Evolutionary conservation across 2,888 invertebrate genomes (phyloP).

Genomic region (Galeopsomyia nigrocyanea): DNA sequence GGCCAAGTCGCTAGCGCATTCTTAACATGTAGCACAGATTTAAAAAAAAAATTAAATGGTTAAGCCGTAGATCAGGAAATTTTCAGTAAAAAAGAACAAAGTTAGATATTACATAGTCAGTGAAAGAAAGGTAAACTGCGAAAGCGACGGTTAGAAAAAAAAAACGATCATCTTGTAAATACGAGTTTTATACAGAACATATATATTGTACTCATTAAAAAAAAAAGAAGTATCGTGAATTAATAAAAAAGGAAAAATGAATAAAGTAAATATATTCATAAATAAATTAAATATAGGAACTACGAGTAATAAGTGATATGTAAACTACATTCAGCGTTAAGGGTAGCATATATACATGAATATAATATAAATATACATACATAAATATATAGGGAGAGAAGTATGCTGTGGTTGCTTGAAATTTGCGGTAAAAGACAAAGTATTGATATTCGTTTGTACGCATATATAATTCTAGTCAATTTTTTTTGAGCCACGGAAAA

Average conservation of each 20-base stretch:
- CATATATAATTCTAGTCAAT: too few relatives aligned
- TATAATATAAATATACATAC: conserved; percentile 32
- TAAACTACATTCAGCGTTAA: conserved; percentile 47
- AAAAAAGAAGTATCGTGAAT: conserved; percentile 58
- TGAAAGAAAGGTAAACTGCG: conserved; percentile 49
- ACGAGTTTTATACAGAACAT: conserved; percentile 68
- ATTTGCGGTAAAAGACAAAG: conserved; percentile 1
- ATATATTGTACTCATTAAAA: conserved; percentile 65
- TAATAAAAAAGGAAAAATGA: conserved; percentile 55
- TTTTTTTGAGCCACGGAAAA: too few relatives aligned
- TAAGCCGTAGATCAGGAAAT: conserved; percentile 29
- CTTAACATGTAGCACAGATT: conserved; percentile 41
- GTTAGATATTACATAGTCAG: conserved; percentile 47
- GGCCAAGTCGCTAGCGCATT: conserved; percentile 42
- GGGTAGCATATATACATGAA: conserved; percentile 36
- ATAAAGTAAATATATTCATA: conserved; percentile 53
- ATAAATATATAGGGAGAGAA: conserved; percentile 35
- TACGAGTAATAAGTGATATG: conserved; percentile 47
- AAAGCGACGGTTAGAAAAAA: conserved; percentile 39
- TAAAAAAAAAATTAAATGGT: conserved; percentile 46
- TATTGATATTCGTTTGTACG: too few relatives aligned
- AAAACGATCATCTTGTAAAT: conserved; percentile 66
- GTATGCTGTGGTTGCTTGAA: conserved; percentile 30
- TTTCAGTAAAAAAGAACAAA: conserved; percentile 42
- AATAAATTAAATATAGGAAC: conserved; percentile 54